Conservation (phyloP, 2,797 vertebrate genomes). For the Trachurus trachurus region DNA sequence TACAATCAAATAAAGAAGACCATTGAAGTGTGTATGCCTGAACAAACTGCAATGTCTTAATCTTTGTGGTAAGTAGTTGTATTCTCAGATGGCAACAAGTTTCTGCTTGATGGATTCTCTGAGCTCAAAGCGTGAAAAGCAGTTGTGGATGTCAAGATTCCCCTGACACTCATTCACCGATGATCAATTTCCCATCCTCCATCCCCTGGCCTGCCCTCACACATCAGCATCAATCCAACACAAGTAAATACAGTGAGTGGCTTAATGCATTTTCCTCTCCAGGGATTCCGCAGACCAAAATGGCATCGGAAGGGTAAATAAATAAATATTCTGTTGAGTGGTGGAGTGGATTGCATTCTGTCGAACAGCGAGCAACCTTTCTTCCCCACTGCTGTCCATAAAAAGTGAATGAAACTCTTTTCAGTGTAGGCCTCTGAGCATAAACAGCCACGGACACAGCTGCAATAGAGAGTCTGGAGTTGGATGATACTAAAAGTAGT, state of each 20-base stretch:
- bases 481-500: slow-evolving; percentile 33
- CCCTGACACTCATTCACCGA: slow-evolving; percentile 79
- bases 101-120: slow-evolving; percentile 73
- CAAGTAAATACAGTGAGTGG: slow-evolving; percentile 83
- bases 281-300: slow-evolving; percentile 70
- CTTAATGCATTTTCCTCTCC: slow-evolving; percentile 83
- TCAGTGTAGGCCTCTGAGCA: slow-evolving; percentile 26
- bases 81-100: slow-evolving; percentile 63
- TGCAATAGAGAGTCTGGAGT: slow-evolving; percentile 22
- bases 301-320: slow-evolving; percentile 62
- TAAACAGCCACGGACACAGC: slow-evolving; percentile 28
- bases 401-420: slow-evolving; percentile 45
- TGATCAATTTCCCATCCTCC: slow-evolving; percentile 85
- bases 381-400: slow-evolving; percentile 38
- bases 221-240: slow-evolving; percentile 81
- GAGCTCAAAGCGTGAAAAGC: slow-evolving; percentile 77
- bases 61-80: slow-evolving; percentile 65
- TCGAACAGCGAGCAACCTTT: slow-evolving; percentile 52
- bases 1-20: slow-evolving; percentile 51
- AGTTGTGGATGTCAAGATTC: slow-evolving; percentile 79
- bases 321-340: slow-evolving; percentile 64
- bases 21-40: slow-evolving; percentile 8
- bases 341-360: slow-evolving; percentile 56
- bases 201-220: slow-evolving; percentile 71
- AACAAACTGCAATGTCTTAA: slow-evolving; percentile 60